Evolutionary conservation across 2,113 vertebrate species (phyloP).

Genomic region (Anhinga anhinga): DNA sequence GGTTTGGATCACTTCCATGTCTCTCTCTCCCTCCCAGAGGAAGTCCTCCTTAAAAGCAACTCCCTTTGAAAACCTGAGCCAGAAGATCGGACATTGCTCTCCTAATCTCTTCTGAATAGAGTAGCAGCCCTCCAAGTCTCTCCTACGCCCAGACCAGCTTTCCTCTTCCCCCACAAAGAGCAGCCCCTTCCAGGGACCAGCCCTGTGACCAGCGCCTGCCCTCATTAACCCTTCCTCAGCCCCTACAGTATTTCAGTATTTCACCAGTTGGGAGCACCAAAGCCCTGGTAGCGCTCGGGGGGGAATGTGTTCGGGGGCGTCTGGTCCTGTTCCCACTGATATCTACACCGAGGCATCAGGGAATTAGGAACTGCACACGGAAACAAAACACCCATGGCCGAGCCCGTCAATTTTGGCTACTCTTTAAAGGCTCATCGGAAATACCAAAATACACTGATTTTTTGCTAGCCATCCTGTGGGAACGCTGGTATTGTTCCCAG

Average conservation of each 20-base stretch:
- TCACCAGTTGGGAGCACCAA: not conserved
- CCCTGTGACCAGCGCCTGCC: not conserved
- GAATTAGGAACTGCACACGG: accelerated
- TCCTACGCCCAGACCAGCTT: not conserved
- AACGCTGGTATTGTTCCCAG: not conserved
- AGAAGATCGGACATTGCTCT: not conserved
- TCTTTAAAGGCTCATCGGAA: not conserved
- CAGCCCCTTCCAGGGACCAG: not conserved
- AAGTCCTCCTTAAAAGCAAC: not conserved
- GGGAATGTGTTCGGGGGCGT: accelerated
- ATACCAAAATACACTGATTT: not conserved
- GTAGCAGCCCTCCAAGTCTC: not conserved
- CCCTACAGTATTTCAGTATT: too few species aligned
- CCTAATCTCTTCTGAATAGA: not conserved
- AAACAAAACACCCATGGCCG: not conserved
- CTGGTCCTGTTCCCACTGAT: not conserved
- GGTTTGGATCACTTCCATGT: not conserved
- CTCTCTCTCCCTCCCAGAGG: conserved; percentile 36
- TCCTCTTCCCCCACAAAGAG: not conserved
- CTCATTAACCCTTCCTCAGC: not conserved
- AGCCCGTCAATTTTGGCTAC: not conserved
- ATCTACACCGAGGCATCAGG: not conserved
- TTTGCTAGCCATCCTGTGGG: not conserved
- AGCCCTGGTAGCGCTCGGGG: not conserved
- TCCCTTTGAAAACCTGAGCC: not conserved